A percentile compares a stretch with the other conserved stretches of the same genome.
phyloP scores from a whole-genome alignment of 2,888 invertebrate genomes.

The Danaus chrysippus region DNA sequence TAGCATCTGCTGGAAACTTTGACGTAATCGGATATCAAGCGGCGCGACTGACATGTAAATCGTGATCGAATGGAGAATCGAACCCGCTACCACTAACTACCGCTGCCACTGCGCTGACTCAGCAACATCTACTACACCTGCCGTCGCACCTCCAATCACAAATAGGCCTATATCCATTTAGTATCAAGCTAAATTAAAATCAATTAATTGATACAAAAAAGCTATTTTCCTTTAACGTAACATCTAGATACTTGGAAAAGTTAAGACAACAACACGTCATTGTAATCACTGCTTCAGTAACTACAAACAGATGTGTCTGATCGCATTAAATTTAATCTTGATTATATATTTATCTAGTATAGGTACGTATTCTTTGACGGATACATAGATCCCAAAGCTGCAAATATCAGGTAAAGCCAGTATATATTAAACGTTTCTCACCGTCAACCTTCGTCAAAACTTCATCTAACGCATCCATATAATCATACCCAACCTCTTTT shows the following conservation, averaged over 20 bases:
- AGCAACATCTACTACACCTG: slow-evolving; percentile 69
- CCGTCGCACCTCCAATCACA: slow-evolving; percentile 31
- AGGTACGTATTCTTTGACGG: slow-evolving; percentile 25
- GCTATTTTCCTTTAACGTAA: slow-evolving; percentile 10
- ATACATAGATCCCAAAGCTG: slow-evolving; percentile 24
- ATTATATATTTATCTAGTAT: slow-evolving; percentile 16
- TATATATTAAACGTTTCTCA: slow-evolving; percentile 48
- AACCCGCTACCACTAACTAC: slow-evolving; percentile 74
- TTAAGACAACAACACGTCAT: slow-evolving; percentile 47
- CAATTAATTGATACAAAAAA: neutral
- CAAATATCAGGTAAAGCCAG: slow-evolving; percentile 35
- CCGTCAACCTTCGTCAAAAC: slow-evolving; percentile 73
- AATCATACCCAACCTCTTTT: slow-evolving; percentile 64
- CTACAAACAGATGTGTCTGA: slow-evolving; percentile 33
- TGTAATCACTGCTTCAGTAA: slow-evolving; percentile 51
- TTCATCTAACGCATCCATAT: slow-evolving; percentile 72
- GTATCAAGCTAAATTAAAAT: slow-evolving; percentile 14
- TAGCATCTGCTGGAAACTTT: slow-evolving; percentile 43
- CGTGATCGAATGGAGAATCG: slow-evolving; percentile 68
- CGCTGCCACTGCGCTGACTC: slow-evolving; percentile 74
- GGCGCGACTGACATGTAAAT: slow-evolving; percentile 76
- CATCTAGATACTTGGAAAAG: slow-evolving; percentile 28
- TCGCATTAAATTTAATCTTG: slow-evolving; percentile 8
- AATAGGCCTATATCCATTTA: slow-evolving; percentile 15
- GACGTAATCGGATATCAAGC: slow-evolving; percentile 72